Percentiles rank a stretch among this genome's conserved stretches.
phyloP scores from a whole-genome alignment of 2,797 vertebrate genomes.

The Myotis vivesi region DNA sequence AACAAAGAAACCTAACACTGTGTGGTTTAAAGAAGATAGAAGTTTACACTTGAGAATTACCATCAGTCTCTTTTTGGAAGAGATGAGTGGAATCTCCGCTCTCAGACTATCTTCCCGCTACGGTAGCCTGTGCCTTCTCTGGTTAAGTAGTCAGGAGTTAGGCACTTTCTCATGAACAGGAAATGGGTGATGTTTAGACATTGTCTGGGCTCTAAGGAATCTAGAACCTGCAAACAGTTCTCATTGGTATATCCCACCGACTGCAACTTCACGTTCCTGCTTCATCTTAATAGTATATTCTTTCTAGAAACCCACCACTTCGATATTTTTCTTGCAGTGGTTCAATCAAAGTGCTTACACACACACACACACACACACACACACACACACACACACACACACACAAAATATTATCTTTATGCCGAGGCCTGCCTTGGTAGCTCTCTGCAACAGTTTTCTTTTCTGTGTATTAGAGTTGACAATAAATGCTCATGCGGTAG shows the following conservation, averaged over 20 bases:
- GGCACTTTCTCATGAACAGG: background rate
- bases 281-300: background rate
- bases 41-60: background rate
- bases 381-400: background rate
- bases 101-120: background rate
- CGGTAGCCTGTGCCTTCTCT: background rate
- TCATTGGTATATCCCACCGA: background rate
- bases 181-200: background rate
- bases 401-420: background rate
- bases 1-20: background rate
- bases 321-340: background rate
- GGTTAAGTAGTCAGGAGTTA: background rate
- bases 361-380: conserved; percentile 6
- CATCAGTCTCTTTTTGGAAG: background rate
- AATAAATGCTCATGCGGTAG: background rate
- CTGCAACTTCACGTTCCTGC: background rate
- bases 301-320: background rate
- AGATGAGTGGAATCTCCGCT: background rate
- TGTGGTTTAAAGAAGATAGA: background rate
- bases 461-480: background rate
- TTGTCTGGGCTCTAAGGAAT: background rate
- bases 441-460: conserved; percentile 3
- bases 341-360: background rate
- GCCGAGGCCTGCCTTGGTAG: background rate
- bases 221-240: background rate